Percentiles rank a stretch among this genome's conserved stretches.
These are phyloP conservation scores for Tenodera sinensis DNA, from an alignment of 2,888 invertebrate species.

Conservation along the genomic window DNA sequence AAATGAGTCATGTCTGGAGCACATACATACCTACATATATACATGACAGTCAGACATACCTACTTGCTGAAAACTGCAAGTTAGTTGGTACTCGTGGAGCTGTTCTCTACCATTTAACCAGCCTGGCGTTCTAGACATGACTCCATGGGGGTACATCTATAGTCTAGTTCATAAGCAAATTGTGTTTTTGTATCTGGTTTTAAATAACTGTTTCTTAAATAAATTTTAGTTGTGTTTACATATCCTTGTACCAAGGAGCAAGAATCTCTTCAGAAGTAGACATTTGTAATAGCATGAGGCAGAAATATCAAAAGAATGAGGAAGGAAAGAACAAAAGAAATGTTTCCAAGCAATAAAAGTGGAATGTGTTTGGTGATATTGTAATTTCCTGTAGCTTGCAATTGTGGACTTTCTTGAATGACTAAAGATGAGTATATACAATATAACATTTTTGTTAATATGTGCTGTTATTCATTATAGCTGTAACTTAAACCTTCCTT, in stretches of 20 bases:
- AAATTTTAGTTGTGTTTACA: background rate
- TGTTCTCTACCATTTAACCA: no score
- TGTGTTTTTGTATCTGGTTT: background rate
- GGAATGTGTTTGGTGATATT: background rate
- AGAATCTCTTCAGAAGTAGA: no score
- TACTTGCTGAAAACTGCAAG: no score
- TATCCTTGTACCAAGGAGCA: background rate
- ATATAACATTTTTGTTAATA: background rate
- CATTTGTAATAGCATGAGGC: background rate
- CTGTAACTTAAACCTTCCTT: background rate
- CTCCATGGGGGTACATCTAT: no score
- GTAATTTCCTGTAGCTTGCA: background rate
- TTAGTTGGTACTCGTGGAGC: no score
- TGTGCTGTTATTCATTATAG: background rate
- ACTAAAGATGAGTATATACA: background rate
- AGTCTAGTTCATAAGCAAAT: background rate
- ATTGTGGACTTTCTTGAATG: background rate
- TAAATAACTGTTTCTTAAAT: background rate
- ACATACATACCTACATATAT: no score
- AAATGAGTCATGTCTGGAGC: no score
- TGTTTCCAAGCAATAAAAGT: background rate
- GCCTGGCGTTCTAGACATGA: no score
- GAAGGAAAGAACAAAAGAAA: background rate
- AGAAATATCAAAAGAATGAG: background rate
- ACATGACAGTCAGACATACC: no score